These are phyloP conservation scores for Phyllotreta cruciferae DNA, from an alignment of 2,888 invertebrate species.

Conservation along the genomic window DNA sequence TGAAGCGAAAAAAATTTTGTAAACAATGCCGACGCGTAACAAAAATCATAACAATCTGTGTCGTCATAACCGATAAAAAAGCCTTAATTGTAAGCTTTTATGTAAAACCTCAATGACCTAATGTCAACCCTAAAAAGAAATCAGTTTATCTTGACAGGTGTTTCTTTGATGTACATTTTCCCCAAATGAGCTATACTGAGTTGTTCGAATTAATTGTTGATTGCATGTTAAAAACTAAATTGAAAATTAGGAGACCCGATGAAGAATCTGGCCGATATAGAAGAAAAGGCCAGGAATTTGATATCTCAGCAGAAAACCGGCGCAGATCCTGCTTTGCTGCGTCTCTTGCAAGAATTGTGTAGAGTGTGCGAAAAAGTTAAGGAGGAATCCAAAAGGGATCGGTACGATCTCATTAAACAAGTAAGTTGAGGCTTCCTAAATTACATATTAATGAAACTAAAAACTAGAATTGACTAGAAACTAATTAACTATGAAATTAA, in stretches of 20 bases:
- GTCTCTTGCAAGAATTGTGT: constrained; percentile 70
- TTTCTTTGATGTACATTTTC: no score
- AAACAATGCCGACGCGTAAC: no score
- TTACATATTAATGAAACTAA: background rate
- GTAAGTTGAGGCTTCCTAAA: constrained; percentile 57
- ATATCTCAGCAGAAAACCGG: constrained; percentile 58
- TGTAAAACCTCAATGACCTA: no score
- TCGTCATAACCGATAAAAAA: no score
- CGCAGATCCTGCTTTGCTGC: constrained; percentile 60
- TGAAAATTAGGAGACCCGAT: constrained; percentile 48
- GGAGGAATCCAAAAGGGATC: constrained; percentile 71
- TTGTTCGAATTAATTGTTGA: background rate
- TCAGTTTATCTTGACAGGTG: no score
- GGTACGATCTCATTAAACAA: constrained; percentile 78
- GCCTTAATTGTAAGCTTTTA: no score
- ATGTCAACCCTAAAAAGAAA: no score
- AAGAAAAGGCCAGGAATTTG: constrained; percentile 59
- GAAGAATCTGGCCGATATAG: constrained; percentile 51
- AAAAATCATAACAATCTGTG: no score
- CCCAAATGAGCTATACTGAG: background rate
- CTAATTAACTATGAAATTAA: no score
- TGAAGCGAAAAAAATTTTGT: no score
- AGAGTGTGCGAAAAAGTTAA: constrained; percentile 67
- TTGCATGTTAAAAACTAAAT: no score
- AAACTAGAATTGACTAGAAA: no score